Evolutionary conservation across 2,888 invertebrate species (phyloP), one percentile per base, ranked within the genome.

Genomic region (Pseudolycoriella hygida): DNA sequence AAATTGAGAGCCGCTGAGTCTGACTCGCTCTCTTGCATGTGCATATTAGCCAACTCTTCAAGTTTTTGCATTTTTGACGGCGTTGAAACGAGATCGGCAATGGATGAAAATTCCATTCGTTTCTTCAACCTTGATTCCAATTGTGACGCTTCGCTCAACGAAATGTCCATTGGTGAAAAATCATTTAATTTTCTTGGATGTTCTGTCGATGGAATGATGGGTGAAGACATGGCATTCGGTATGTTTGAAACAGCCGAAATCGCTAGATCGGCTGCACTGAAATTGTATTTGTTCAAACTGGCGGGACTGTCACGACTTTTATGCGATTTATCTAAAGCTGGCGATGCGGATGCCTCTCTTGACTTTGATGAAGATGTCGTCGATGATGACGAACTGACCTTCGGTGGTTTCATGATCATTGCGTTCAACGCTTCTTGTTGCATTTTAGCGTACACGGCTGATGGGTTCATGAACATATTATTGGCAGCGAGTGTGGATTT

Each of bases 381-480:
- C 39, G 61, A 57, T 3, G 48, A 46, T 2, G 60, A 8, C 20
- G 30, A 30, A 19, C 65, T 64, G 2, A 65, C 60, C 52, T 67
- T 68, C 2, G 66, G 66, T 32, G 67, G 61, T 53, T 76, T 75
- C 54, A 67, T 64, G 62, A 75, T 74, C 46, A 73, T 65, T 31
- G 65, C 64, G 45, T 63, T 64, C 2, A 66, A 53, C 1, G 66
- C 65, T 48, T 66, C 66, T 50, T 60, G 68, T 51, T 80, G 80
- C 69, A 81, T 77, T 65, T 81, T 81, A 50, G 81, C 70, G 48
- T 80, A 60, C 20, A 45, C 34, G 15, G 63, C 59, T 31, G 79
- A 77, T 15, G 81, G 81, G 6, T 81, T 75, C 53, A 85, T 68
- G 52, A 84, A 86, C 71, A 85, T 79, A 57, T 83, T 85, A 54